Evolutionary conservation across 1,140 invertebrate species (phyloP).

Genomic region (Cyclina sinensis): DNA sequence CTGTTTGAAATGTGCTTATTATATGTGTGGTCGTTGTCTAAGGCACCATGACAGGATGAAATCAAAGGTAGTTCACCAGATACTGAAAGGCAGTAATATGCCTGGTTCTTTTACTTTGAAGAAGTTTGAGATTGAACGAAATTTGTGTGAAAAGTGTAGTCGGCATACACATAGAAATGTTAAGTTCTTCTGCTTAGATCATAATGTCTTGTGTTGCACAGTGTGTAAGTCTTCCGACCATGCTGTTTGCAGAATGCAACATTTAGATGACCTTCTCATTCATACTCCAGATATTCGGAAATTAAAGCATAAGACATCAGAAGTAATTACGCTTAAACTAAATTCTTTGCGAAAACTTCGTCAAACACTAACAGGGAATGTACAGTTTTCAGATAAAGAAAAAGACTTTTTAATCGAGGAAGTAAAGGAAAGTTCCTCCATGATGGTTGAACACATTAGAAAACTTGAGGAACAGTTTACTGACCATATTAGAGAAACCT

Average conservation of each 20-base stretch:
- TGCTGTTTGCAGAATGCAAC: background rate
- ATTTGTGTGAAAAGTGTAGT: background rate
- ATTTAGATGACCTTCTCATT: background rate
- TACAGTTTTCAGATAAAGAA: background rate
- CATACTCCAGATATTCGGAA: background rate
- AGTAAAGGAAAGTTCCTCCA: background rate
- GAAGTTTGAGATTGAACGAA: background rate
- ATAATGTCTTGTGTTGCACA: background rate
- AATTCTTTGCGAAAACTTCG: background rate
- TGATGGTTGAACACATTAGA: background rate
- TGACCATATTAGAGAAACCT: background rate
- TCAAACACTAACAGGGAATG: background rate
- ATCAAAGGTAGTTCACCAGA: background rate
- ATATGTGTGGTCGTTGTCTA: background rate
- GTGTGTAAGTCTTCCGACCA: background rate
- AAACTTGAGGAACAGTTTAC: background rate
- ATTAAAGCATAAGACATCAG: background rate
- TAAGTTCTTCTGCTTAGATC: background rate
- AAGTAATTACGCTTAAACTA: background rate
- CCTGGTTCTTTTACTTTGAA: background rate
- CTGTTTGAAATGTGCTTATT: background rate
- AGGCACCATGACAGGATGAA: background rate
- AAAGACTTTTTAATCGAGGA: background rate
- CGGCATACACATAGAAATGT: background rate
- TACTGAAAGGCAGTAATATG: background rate